Conservation (phyloP, 2,797 vertebrate genomes). For the Xenopus petersii region DNA sequence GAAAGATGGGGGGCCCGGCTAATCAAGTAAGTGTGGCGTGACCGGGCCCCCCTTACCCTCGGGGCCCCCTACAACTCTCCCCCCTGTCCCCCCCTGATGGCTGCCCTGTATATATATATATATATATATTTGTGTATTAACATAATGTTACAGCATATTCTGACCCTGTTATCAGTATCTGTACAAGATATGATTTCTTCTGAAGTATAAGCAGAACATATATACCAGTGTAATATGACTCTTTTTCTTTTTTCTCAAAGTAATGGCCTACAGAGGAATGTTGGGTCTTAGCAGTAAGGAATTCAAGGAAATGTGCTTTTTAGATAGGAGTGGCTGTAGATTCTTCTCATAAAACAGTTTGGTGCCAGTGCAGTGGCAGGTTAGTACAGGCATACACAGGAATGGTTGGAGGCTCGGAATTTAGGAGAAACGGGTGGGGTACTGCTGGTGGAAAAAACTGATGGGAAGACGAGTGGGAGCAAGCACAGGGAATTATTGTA, state of each 20-base stretch:
- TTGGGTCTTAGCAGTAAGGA: background rate
- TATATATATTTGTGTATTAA: too few species aligned
- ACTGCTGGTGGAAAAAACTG: background rate
- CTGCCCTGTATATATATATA: too few species aligned
- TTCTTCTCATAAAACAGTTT: constrained; percentile 12
- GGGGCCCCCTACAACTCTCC: too few species aligned
- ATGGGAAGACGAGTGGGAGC: background rate
- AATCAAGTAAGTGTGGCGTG: too few species aligned
- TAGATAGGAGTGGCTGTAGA: constrained; percentile 28
- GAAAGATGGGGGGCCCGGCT: too few species aligned
- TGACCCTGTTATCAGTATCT: background rate
- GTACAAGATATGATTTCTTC: constrained; percentile 1
- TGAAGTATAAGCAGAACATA: background rate
- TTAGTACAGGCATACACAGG: constrained; percentile 3
- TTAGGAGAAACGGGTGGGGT: background rate
- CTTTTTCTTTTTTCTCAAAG: background rate
- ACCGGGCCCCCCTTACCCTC: too few species aligned
- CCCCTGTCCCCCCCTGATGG: too few species aligned
- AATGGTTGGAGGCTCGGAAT: background rate
- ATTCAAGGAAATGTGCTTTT: constrained; percentile 13
- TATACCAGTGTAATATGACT: background rate
- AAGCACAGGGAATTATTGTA: background rate
- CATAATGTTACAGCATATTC: background rate
- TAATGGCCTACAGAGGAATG: constrained; percentile 11
- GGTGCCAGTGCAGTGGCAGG: constrained; percentile 17